Base-by-base conservation (phyloP, 2,797 vertebrate genomes). In the Erethizon dorsatum region DNA sequence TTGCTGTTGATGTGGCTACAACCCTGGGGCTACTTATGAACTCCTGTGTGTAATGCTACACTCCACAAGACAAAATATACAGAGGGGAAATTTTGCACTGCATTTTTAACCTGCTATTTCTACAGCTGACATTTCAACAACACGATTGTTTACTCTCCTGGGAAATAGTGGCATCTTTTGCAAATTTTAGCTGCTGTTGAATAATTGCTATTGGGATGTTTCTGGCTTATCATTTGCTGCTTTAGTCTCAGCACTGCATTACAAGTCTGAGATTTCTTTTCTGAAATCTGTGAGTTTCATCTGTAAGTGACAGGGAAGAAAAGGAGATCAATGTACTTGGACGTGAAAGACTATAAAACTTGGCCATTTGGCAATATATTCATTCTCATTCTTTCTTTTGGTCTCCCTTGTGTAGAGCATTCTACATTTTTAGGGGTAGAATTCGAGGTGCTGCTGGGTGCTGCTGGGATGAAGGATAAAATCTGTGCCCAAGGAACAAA, bases 41-140 rank as follows among this genome's bases (percentile, higher is more conserved):
- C 86, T 61, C 14, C 5, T 41, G 52, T 89, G 89, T 80, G n/a
- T 52, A 92, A 79, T 65, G 77, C 83, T 84, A 61, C 14, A 67
- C 86, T 93, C 95, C 73, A 11, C 75, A 90, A 96, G 88, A 96
- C 61, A 93, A 95, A 98, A 96, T 54, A 85, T 7, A 93, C 84
- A 90, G 77, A 47, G 65, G 94, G 95, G 92, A 96, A 94, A 90
- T 95, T 97, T 93, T 57, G 22, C 57, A 52, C 83, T 93, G 88
- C 88, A 90, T 96, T 95, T 97, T 97, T 90, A 97, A 96, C 89
- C 65, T 94, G 47, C 82, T 91, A 2, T 89, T 97, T 97, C 95
- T 91, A 97, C 80, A 91, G 77, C 0, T 97, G 96, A 95, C 97
- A 96, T 97, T 97, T 98, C 88, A 75, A 63, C 90, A 94, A 69